These are phyloP conservation scores for Megalurothrips usitatus DNA, from an alignment of 2,888 invertebrate species.

Conservation along the genomic window DNA sequence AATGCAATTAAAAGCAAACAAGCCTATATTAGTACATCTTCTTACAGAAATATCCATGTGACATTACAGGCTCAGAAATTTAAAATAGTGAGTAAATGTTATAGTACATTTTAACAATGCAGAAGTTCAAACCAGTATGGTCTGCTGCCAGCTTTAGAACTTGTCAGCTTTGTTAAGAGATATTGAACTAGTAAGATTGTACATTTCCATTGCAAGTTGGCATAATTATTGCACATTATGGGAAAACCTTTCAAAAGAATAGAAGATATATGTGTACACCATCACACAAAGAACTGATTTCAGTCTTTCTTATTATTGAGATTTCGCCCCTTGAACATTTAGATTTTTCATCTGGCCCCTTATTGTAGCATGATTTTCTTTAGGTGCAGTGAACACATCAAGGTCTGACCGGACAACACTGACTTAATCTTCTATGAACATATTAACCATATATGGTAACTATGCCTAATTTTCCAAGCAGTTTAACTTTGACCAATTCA, in stretches of 20 bases:
- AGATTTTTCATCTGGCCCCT: constrained; percentile 6
- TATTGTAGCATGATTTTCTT: background rate
- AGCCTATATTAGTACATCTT: too few relatives aligned
- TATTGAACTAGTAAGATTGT: too few relatives aligned
- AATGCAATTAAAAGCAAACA: too few relatives aligned
- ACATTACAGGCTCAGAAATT: too few relatives aligned
- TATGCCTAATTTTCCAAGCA: background rate
- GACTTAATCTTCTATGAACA: background rate
- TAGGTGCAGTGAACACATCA: background rate
- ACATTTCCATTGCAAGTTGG: too few relatives aligned
- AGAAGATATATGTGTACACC: background rate
- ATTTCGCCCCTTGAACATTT: background rate
- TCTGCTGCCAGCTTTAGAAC: too few relatives aligned
- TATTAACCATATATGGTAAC: background rate
- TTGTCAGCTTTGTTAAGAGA: too few relatives aligned
- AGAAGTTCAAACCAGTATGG: too few relatives aligned
- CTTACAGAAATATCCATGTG: too few relatives aligned
- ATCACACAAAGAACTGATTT: background rate
- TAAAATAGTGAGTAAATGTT: too few relatives aligned
- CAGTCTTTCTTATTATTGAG: background rate
- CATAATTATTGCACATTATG: background rate
- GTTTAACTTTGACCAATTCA: background rate
- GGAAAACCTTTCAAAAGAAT: background rate
- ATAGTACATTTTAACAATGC: too few relatives aligned
- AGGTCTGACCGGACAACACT: too few relatives aligned